Evolutionary conservation across 2,888 invertebrate genomes (phyloP), one percentile per base, ranked within the genome.

Genomic region (Scotopteryx bipunctaria): DNA sequence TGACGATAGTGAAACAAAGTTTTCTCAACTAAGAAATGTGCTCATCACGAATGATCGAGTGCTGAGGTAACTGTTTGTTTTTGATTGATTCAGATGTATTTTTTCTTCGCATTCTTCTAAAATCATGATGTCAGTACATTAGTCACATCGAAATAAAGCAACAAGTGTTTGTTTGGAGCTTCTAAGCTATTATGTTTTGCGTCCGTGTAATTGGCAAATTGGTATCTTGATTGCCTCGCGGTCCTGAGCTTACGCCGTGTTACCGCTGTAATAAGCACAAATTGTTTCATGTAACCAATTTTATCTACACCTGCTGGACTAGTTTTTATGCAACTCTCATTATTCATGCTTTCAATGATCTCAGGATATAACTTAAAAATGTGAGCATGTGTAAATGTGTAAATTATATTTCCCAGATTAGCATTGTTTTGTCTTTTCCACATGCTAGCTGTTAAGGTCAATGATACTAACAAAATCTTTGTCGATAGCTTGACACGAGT

Each of bases 271-370:
- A 59, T 61, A 58, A 56, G 45, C 52, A 21, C 38, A 61, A 62
- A 62, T 62, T 62, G 52, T 58, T 72, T 60, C 65, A 63, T 65
- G 61, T 67, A 67, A 61, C 59, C 60, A 71, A 76, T 76, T 76
- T 73, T 73, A 73, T 64, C 63, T 57, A 44, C 60, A 59, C 65
- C 67, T 55, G 67, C 61, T 59, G 63, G 60, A 70, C 75, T 69
- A 73, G 69, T 77, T 80, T 78, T 79, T 78, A 68, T 69, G 53
- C 57, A 59, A 66, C 70, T 73, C 71, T 53, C 71, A 72, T 69
- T 71, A 71, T 74, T 71, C 69, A 66, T 65, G 64, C 61, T 67
- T 71, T 59, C 70, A 70, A 67, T 73, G 68, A 68, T 66, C 64
- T 64, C 56, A 55, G 67, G 66, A 64, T 71, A 68, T 69, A 67